Conservation (phyloP, 2,797 vertebrate species). For the Hoplostethus atlanticus region DNA sequence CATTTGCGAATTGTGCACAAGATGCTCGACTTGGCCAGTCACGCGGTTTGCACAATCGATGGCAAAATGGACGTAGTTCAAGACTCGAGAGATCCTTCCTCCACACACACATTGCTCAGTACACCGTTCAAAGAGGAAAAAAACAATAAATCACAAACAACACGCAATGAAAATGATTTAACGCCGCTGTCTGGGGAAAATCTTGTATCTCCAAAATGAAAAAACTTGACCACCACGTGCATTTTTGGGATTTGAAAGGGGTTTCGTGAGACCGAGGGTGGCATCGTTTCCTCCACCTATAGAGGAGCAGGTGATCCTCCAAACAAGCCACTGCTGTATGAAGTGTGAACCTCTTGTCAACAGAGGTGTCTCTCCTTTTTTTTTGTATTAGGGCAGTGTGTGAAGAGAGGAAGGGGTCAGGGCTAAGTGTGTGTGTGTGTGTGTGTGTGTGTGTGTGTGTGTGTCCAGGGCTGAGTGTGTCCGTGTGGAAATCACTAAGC, state of each 20-base stretch:
- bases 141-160: no score
- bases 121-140: no score
- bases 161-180: no score
- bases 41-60: not conserved
- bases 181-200: no score
- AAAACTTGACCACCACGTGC: no score
- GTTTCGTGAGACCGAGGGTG: no score
- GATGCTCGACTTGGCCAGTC: slow-evolving; percentile 12
- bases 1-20: not conserved
- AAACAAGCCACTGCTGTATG: not conserved
- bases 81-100: not conserved
- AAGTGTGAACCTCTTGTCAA: not conserved
- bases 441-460: slow-evolving; percentile 27
- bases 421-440: slow-evolving; percentile 34
- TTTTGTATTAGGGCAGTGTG: slow-evolving; percentile 37
- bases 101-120: not conserved
- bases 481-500: slow-evolving; percentile 67
- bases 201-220: no score
- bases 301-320: no score
- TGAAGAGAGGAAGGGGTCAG: slow-evolving; percentile 30
- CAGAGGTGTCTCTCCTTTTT: slow-evolving; percentile 28
- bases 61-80: not conserved
- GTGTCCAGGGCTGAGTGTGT: slow-evolving; percentile 24
- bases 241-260: no score
- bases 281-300: no score